A percentile compares a stretch with the other conserved stretches of the same genome.
phyloP scores from a whole-genome alignment of 1,140 invertebrate genomes.

The Euschistus heros region DNA sequence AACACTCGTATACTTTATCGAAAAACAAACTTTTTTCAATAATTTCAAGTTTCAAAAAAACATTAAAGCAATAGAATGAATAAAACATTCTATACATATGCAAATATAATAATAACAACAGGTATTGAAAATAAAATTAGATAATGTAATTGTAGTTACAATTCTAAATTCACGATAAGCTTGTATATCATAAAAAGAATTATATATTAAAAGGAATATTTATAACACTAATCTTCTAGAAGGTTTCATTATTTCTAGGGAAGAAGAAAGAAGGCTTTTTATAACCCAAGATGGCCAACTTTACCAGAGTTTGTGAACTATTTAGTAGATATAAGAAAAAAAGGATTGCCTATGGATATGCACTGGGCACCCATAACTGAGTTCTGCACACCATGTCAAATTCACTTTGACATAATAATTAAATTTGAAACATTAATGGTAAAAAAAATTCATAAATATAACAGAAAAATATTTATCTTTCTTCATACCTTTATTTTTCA shows the following conservation, averaged over 20 bases:
- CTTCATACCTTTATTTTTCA: background rate
- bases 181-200: too few species aligned
- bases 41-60: too few species aligned
- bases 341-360: slow-evolving; percentile 66
- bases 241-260: slow-evolving; percentile 11
- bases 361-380: slow-evolving; percentile 79
- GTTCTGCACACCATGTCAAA: slow-evolving; percentile 82
- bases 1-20: too few species aligned
- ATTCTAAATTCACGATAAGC: slow-evolving; percentile 21
- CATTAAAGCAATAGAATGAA: too few species aligned
- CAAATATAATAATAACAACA: too few species aligned
- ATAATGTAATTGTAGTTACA: slow-evolving; percentile 7
- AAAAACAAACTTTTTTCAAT: too few species aligned
- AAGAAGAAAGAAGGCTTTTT: slow-evolving; percentile 29
- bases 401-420: slow-evolving; percentile 74
- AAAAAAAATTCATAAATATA: slow-evolving; percentile 28
- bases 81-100: too few species aligned
- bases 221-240: too few species aligned
- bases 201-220: too few species aligned
- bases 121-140: too few species aligned
- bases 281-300: slow-evolving; percentile 51
- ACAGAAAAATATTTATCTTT: background rate
- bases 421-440: slow-evolving; percentile 77
- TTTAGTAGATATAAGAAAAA: slow-evolving; percentile 53
- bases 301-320: slow-evolving; percentile 68